Evolutionary conservation across 1,140 invertebrate species (phyloP), one percentile per base, ranked within the genome.

Genomic region (Triops cancriformis): DNA sequence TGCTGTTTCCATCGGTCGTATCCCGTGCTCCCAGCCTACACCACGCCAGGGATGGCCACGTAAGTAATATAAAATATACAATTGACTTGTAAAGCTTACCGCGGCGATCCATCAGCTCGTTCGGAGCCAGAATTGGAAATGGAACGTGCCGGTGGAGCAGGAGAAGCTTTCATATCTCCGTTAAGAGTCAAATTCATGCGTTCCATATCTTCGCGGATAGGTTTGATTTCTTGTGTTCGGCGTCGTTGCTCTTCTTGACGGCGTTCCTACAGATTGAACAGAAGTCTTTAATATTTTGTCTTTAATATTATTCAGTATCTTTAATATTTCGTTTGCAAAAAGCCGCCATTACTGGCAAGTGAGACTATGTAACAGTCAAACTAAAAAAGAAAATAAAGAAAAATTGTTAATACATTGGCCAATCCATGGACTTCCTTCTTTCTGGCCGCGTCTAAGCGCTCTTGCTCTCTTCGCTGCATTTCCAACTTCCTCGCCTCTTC

Each of bases 371-470:
- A n/a, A n/a, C n/a, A n/a, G n/a, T n/a, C n/a, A n/a, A n/a, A n/a
- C n/a, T n/a, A n/a, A n/a, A n/a, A n/a, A n/a, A n/a, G 23, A 78
- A 64, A 23, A 26, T 75, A 27, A 43, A 64, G 18, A 78, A 45
- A 11, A 6, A 64, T 14, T 64, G 0, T 64, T 9, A 64, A 64
- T 84, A 88, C 88, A 82, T 95, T 92, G 0, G 94, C 90, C 79
- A 97, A 93, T 77, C 94, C 88, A 81, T 94, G 91, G 72, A 96
- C 91, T 85, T 97, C 94, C 78, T 91, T 89, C 77, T 91, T 89
- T 82, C 94, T 94, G 4, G 94, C 86, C 80, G 92, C 91, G 81
- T 94, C 92, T 5, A 93, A 81, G 26, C 90, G 86, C 81, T 94
- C 93, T 78, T 89, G 89, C 82, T 96, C 94, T 51, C 89, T 84